These are phyloP conservation scores for Pangasius larnaudii DNA, from an alignment of 2,797 vertebrate species.

Conservation along the genomic window DNA sequence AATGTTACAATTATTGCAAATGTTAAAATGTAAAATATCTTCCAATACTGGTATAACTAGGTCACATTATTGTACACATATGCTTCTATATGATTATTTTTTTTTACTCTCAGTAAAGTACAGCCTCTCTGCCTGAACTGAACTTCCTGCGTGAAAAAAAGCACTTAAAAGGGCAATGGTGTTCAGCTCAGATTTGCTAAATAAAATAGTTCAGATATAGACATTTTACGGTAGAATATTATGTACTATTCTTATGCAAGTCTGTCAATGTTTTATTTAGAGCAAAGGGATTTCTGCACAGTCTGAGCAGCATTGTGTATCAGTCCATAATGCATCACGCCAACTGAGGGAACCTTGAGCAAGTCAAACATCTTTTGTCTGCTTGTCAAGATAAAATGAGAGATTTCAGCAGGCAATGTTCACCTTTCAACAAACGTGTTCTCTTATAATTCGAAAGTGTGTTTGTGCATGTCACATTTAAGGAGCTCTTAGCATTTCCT, in stretches of 20 bases:
- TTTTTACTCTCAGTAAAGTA: background rate
- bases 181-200: constrained; percentile 29
- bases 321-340: background rate
- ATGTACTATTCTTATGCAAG: constrained; percentile 24
- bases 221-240: constrained; percentile 30
- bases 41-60: background rate
- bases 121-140: constrained; percentile 27
- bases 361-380: constrained; percentile 28
- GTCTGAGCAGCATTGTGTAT: constrained; percentile 33
- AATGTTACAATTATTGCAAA: background rate
- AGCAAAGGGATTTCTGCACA: constrained; percentile 33
- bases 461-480: background rate
- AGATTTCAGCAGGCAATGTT: background rate
- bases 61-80: background rate
- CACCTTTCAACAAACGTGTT: background rate
- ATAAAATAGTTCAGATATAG: constrained; percentile 37
- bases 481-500: background rate
- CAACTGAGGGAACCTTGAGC: constrained; percentile 3
- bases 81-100: background rate
- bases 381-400: background rate
- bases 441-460: background rate
- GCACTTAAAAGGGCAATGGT: background rate
- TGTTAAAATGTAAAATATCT: background rate
- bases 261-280: constrained; percentile 41
- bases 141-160: background rate